Evolutionary conservation across 2,797 vertebrate genomes (phyloP).

Genomic region (Nyctalus aviator): DNA sequence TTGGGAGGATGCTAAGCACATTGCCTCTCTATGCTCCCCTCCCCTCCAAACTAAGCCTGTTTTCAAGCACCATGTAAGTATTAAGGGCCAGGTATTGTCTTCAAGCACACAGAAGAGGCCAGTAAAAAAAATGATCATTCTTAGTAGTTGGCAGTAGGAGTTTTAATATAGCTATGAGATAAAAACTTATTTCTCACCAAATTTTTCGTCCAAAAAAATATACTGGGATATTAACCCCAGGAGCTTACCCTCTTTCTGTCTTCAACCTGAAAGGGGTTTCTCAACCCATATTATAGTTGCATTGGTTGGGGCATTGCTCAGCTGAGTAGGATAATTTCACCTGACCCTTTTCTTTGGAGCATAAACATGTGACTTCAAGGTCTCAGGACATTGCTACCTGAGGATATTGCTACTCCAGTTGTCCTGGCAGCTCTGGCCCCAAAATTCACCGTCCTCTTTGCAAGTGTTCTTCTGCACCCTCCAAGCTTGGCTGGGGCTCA

Average conservation of each 20-base stretch:
- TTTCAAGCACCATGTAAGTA: not conserved
- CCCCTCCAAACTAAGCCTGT: rapidly evolving
- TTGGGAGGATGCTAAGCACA: not conserved
- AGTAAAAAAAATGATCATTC: not conserved
- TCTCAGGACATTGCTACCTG: conserved; percentile 58
- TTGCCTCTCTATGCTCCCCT: not conserved
- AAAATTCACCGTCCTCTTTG: conserved; percentile 51
- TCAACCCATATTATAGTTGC: rapidly evolving
- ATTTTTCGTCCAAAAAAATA: not conserved
- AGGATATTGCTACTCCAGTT: not conserved
- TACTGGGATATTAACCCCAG: not conserved
- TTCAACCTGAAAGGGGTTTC: not conserved
- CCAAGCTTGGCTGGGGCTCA: conserved; percentile 72
- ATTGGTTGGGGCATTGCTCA: not conserved
- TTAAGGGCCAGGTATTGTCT: not conserved
- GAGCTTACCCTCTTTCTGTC: not conserved
- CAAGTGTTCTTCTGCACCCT: conserved; percentile 65
- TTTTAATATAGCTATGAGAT: conserved; percentile 30
- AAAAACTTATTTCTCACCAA: conserved; percentile 41
- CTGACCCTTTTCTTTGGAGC: not conserved
- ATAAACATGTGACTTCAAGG: conserved; percentile 53
- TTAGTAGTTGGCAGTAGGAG: not conserved
- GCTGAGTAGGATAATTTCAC: not conserved
- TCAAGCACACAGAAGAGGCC: not conserved
- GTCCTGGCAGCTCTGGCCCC: conserved; percentile 66